Percentiles rank a stretch among this genome's conserved stretches.
These are phyloP conservation scores for Leuciscus idus DNA, from an alignment of 2,113 vertebrate genomes.

Conservation along the genomic window DNA sequence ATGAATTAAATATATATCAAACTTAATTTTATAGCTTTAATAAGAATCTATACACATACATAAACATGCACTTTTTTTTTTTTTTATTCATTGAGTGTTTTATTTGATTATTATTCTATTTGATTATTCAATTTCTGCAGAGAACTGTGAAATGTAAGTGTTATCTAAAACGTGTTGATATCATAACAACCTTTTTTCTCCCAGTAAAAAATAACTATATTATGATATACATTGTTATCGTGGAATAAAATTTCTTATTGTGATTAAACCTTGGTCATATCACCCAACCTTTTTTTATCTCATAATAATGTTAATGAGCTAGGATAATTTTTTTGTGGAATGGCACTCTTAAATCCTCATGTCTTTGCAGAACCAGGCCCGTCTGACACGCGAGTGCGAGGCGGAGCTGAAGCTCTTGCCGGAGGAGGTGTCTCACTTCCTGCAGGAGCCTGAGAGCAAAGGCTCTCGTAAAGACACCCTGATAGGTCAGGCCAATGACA, in stretches of 20 bases:
- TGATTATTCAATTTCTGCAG: no score
- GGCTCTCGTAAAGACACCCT: conserved; percentile 63
- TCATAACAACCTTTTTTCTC: not conserved
- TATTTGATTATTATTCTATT: no score
- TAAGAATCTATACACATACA: no score
- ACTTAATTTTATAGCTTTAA: no score
- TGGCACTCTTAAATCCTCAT: not conserved
- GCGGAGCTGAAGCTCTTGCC: conserved; percentile 73
- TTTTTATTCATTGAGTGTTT: no score
- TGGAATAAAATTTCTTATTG: not conserved
- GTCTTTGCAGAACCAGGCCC: conserved; percentile 70
- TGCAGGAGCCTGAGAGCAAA: conserved; percentile 78
- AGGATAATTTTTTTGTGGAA: not conserved
- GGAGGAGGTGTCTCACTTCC: conserved; percentile 78
- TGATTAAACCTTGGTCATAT: not conserved
- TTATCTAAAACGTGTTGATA: not conserved
- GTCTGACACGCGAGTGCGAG: conserved; percentile 74
- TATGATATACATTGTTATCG: not conserved
- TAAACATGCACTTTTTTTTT: no score
- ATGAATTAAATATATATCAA: no score
- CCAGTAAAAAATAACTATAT: not conserved
- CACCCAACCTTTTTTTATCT: no score
- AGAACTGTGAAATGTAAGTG: not conserved
- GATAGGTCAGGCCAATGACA: conserved; percentile 69
- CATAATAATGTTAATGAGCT: no score